Base-by-base conservation (phyloP, 2,888 invertebrate species). In the Omphaloscelis lunosa region DNA sequence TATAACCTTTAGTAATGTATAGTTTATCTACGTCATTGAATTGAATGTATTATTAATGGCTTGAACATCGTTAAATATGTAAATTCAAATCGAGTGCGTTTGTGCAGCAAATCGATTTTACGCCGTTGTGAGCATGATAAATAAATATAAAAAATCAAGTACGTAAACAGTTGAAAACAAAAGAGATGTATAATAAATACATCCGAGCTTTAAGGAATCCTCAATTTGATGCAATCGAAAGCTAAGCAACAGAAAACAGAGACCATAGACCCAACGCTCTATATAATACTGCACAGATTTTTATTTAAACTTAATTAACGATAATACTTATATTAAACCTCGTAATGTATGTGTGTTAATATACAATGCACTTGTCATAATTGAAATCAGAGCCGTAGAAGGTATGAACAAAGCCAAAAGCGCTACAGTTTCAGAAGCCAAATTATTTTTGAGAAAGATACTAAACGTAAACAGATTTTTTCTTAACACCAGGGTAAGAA, bases 1-100 rank as follows among this genome's bases (percentile, higher is more conserved):
- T 83, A 78, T 88, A 76, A 77, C 77, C 80, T 80, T 80, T 80
- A 56, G 67, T 66, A 75, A 78, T 77, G 39, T 53, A 63, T 61
- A 66, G 48, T 45, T 63, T 8, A 45, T 85, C 56, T 75, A 78
- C 86, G 78, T 88, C 79, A 77, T 74, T 59, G 63, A 79, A 61
- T 69, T 73, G 39, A 71, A 75, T 79, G 61, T 74, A 58, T 67
- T 75, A 69, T 63, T 82, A 72, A 80, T 71, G 48, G 61, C 29
- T 77, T 45, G 71, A 61, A 63, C 39, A 65, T 71, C 53, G 56
- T 70, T 56, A 39, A 58, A 65, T 48, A 76, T 74, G 48, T 72
- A 51, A 73, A 83, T 75, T 66, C 7, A 62, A 71, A 73, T 69
- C 23, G n/a, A 69, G 59, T 81, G 66, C 69, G 45, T 68, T 70